phyloP scores from a whole-genome alignment of 2,113 vertebrate species.

The Gnathonemus echidnorhynchus region DNA sequence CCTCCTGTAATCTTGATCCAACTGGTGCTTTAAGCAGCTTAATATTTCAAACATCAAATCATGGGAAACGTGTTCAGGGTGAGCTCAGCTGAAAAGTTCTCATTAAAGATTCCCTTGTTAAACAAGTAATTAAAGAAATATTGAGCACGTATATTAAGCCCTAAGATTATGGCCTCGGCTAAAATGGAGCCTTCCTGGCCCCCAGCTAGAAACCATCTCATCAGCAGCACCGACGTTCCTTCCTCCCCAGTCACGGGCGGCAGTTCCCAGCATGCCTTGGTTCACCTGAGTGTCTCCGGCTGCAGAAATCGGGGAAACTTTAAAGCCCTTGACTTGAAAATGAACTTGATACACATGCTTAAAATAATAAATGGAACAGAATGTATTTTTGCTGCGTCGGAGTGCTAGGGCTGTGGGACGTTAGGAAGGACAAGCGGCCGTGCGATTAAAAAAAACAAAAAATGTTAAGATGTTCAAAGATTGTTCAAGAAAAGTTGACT shows the following conservation, averaged over 20 bases:
- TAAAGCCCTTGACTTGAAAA: background rate
- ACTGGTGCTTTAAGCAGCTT: background rate
- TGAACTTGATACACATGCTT: background rate
- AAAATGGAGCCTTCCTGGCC: background rate
- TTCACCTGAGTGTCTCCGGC: background rate
- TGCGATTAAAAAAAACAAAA: background rate
- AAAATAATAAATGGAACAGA: background rate
- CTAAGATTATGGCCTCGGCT: background rate
- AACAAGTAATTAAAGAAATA: background rate
- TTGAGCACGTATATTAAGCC: background rate
- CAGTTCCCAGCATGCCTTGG: background rate
- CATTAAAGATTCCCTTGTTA: background rate
- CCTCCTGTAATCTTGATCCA: background rate
- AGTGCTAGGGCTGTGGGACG: background rate
- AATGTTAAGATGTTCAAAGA: background rate
- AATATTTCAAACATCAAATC: background rate
- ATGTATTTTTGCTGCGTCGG: background rate
- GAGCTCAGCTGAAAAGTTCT: background rate
- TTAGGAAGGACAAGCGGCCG: background rate
- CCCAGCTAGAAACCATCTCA: background rate
- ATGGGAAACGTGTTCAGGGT: background rate
- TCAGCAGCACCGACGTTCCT: background rate
- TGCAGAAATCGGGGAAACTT: background rate
- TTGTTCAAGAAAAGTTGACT: background rate
- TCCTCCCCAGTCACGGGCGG: background rate